Conservation (phyloP, 2,797 vertebrate genomes). For the Prunella strophiata region DNA sequence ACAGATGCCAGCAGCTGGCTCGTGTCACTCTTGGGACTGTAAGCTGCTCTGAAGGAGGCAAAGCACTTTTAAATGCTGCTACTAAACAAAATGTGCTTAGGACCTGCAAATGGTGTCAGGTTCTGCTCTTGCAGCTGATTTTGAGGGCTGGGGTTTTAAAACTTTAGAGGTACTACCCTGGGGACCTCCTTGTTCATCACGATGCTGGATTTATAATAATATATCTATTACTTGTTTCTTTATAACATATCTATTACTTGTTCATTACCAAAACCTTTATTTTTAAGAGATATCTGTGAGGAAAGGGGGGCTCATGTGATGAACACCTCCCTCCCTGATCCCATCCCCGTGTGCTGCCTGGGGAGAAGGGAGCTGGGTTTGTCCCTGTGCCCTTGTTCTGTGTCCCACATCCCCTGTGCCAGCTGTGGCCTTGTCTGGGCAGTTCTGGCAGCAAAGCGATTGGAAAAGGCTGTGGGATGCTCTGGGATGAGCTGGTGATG, state of each 20-base stretch:
- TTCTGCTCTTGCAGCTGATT: not conserved
- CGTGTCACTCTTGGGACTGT: rapidly evolving
- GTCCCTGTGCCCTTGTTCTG: not conserved
- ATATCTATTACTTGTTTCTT: too few species aligned
- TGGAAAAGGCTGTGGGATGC: rapidly evolving
- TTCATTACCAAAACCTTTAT: rapidly evolving
- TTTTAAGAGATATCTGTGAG: rapidly evolving
- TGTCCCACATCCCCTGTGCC: not conserved
- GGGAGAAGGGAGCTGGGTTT: not conserved
- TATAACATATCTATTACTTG: too few species aligned
- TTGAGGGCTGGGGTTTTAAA: not conserved
- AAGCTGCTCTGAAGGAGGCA: not conserved
- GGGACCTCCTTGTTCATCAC: not conserved
- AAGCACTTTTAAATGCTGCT: not conserved
- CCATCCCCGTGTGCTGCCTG: rapidly evolving
- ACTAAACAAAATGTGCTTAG: not conserved
- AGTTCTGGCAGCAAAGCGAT: not conserved
- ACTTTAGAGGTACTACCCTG: not conserved
- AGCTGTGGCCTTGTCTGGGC: not conserved
- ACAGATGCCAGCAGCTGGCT: not conserved
- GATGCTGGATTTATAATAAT: not conserved
- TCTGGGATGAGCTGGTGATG: not conserved
- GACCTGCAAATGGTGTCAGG: not conserved
- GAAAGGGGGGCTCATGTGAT: not conserved
- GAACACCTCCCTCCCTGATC: not conserved